phyloP scores from a whole-genome alignment of 1,140 invertebrate genomes.

The Polyergus mexicanus region DNA sequence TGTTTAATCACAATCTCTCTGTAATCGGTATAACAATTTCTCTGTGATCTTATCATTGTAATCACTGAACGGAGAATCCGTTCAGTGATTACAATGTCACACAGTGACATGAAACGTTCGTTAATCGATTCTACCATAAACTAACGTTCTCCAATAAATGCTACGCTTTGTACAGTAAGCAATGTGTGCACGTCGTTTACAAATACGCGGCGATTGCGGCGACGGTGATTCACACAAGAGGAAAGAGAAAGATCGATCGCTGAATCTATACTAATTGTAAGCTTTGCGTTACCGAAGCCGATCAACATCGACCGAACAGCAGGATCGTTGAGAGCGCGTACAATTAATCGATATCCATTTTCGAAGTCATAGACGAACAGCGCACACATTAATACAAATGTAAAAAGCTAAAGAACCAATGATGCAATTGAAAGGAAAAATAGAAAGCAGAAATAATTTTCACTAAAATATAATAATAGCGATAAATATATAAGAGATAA shows the following conservation, averaged over 20 bases:
- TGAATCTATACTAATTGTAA: not conserved
- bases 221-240: conserved; percentile 6
- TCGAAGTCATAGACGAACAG: conserved; percentile 5
- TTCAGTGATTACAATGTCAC: not conserved
- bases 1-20: conserved; percentile 5
- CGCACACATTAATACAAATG: not conserved
- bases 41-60: conserved; percentile 40
- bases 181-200: conserved; percentile 35
- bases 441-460: not conserved
- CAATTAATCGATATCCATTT: conserved; percentile 44
- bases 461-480: not conserved
- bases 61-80: conserved; percentile 19
- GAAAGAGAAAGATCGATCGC: conserved; percentile 54
- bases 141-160: conserved; percentile 28
- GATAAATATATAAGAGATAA: not conserved
- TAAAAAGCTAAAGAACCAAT: conserved; percentile 16
- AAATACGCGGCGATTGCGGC: conserved; percentile 46
- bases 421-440: not conserved
- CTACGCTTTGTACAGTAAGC: conserved; percentile 45
- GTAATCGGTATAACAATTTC: too few relatives aligned
- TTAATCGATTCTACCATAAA: conserved; percentile 16
- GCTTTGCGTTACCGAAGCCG: conserved; percentile 5
- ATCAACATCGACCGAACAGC: conserved; percentile 32
- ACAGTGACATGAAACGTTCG: conserved; percentile 46
- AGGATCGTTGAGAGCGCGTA: not conserved